A percentile compares a stretch with the other conserved stretches of the same genome.
phyloP scores from a whole-genome alignment of 2,888 invertebrate genomes.

The Campopleginae sp. region DNA sequence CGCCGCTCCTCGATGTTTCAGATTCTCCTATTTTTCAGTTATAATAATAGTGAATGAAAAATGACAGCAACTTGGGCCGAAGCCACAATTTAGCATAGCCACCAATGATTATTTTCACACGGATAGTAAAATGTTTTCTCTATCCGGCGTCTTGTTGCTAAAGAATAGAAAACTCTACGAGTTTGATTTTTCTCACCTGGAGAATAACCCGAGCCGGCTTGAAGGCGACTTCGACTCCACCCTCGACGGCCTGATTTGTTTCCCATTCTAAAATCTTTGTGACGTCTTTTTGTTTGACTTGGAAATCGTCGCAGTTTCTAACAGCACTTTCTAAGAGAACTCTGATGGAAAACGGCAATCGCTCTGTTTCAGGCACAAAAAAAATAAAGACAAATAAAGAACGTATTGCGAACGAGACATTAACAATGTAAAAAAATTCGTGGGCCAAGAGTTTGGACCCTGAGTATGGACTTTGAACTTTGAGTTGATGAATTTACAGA shows the following conservation, averaged over 20 bases:
- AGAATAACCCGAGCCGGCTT: slow-evolving; percentile 98
- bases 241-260: slow-evolving; percentile 88
- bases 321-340: slow-evolving; percentile 98
- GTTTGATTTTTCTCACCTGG: slow-evolving; percentile 87
- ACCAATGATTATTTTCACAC: too few species aligned
- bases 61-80: too few species aligned
- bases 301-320: slow-evolving; percentile 98
- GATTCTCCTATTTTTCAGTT: too few species aligned
- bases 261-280: slow-evolving; percentile 96
- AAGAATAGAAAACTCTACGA: neutral
- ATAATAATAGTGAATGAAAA: too few species aligned
- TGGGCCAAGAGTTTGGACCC: neutral
- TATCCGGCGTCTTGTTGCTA: neutral
- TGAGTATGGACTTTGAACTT: neutral
- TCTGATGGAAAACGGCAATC: slow-evolving; percentile 95
- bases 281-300: slow-evolving; percentile 94
- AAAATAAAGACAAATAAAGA: slow-evolving; percentile 44
- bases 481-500: neutral
- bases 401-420: neutral
- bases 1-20: too few species aligned
- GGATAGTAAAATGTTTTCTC: too few species aligned
- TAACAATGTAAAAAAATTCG: neutral
- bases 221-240: slow-evolving; percentile 96
- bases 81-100: too few species aligned
- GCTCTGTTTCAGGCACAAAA: slow-evolving; percentile 85